These are phyloP conservation scores for Illadopsis cleaveri DNA, from an alignment of 2,113 vertebrate genomes.

Conservation along the genomic window DNA sequence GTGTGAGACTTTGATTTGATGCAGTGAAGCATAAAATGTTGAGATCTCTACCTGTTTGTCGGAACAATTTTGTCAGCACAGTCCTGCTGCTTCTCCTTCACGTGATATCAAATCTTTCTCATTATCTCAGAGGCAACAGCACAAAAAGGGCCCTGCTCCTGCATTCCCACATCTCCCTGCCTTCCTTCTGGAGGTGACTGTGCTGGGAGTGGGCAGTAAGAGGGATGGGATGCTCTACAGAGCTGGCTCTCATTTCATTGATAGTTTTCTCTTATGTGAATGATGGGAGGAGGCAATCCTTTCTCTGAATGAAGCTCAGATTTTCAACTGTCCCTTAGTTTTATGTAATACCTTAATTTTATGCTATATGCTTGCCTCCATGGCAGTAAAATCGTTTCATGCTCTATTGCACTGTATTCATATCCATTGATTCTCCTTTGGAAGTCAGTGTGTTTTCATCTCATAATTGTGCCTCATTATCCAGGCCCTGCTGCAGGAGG, in stretches of 20 bases:
- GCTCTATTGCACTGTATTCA: neutral
- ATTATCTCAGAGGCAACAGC: neutral
- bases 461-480: neutral
- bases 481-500: neutral
- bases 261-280: neutral
- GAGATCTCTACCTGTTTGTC: neutral
- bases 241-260: neutral
- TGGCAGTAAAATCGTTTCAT: neutral
- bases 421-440: neutral
- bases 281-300: neutral
- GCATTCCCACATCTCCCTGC: neutral
- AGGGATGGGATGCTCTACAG: neutral
- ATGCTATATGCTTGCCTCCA: neutral
- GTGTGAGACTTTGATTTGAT: neutral
- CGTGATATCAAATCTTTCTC: accelerated
- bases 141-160: neutral
- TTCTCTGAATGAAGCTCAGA: neutral
- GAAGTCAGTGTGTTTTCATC: neutral
- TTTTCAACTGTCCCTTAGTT: neutral
- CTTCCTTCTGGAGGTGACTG: neutral
- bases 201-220: accelerated
- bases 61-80: neutral
- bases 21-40: neutral
- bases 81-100: neutral
- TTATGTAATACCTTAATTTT: neutral